A percentile compares a stretch with the other conserved stretches of the same genome.
Conservation (phyloP, 2,888 invertebrate species). For the Rhimphoctona megacephalus region DNA sequence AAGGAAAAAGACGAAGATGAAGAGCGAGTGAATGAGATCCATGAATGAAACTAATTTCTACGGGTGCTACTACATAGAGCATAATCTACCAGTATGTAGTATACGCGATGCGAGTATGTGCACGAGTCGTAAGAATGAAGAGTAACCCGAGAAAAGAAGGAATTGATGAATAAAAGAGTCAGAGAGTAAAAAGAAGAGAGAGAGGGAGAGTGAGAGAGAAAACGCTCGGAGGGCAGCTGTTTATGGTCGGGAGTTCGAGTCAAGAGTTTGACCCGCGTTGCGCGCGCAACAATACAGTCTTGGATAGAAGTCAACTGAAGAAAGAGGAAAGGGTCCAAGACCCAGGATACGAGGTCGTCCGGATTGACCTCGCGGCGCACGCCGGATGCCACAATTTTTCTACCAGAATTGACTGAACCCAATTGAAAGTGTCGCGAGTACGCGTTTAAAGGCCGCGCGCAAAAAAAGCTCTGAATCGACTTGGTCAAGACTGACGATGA, state of each 20-base stretch:
- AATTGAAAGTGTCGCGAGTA: slow-evolving; percentile 73
- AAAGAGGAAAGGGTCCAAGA: slow-evolving; percentile 74
- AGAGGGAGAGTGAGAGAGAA: slow-evolving; percentile 55
- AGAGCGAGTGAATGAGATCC: slow-evolving; percentile 55
- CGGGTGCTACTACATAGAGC: slow-evolving; percentile 46
- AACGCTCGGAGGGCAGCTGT: slow-evolving; percentile 80
- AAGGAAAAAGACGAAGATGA: not conserved
- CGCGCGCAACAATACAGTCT: slow-evolving; percentile 74
- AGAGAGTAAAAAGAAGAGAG: slow-evolving; percentile 7
- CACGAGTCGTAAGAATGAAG: slow-evolving; percentile 58
- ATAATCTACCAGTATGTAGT: slow-evolving; percentile 36
- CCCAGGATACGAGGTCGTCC: slow-evolving; percentile 84
- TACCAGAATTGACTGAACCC: slow-evolving; percentile 79
- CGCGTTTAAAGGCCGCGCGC: slow-evolving; percentile 54
- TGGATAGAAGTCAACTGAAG: slow-evolving; percentile 49
- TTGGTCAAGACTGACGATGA: slow-evolving; percentile 9
- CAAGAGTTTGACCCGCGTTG: slow-evolving; percentile 80
- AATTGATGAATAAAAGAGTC: slow-evolving; percentile 40
- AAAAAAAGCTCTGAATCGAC: slow-evolving; percentile 51
- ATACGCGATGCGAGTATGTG: slow-evolving; percentile 46
- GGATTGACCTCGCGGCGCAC: slow-evolving; percentile 83
- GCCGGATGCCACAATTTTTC: slow-evolving; percentile 84
- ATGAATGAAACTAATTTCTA: slow-evolving; percentile 65
- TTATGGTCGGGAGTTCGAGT: slow-evolving; percentile 80
- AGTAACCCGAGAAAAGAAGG: slow-evolving; percentile 59